Percentiles rank a stretch among this genome's conserved stretches.
These are phyloP conservation scores for Aphidius gifuensis DNA, from an alignment of 1,140 invertebrate species.

Conservation along the genomic window DNA sequence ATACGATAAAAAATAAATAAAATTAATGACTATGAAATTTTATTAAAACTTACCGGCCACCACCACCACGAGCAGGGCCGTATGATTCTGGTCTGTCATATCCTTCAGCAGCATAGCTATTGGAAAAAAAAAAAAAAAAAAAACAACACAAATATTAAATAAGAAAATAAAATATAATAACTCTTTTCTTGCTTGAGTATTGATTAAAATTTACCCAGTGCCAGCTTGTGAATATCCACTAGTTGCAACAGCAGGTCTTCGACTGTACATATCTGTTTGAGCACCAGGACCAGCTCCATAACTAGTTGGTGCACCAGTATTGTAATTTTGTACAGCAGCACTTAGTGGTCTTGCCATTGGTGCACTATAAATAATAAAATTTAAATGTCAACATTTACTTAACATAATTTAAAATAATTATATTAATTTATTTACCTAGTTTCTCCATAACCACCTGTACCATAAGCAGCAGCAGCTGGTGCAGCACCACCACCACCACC, in stretches of 20 bases:
- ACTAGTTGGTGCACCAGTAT: slow-evolving; percentile 45
- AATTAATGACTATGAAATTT: slow-evolving; percentile 12
- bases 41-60: slow-evolving; percentile 48
- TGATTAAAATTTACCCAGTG: slow-evolving; percentile 52
- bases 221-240: slow-evolving; percentile 49
- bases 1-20: slow-evolving; percentile 9
- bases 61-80: slow-evolving; percentile 46
- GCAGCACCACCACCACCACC: slow-evolving; percentile 46
- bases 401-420: too few relatives aligned
- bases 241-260: slow-evolving; percentile 49
- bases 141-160: too few relatives aligned
- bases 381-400: too few relatives aligned
- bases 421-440: slow-evolving; percentile 38
- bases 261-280: slow-evolving; percentile 54
- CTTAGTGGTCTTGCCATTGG: slow-evolving; percentile 47
- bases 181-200: too few relatives aligned
- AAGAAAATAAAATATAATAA: too few relatives aligned
- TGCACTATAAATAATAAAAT: slow-evolving; percentile 25
- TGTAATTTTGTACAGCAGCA: slow-evolving; percentile 51
- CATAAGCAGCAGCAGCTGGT: slow-evolving; percentile 26
- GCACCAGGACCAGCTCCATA: slow-evolving; percentile 52
- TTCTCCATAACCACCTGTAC: slow-evolving; percentile 41
- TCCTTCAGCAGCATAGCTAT: slow-evolving; percentile 33
- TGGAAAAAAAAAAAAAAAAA: too few relatives aligned
- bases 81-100: slow-evolving; percentile 53